Percentiles rank a stretch among this genome's conserved stretches.
Conservation (phyloP, 2,113 vertebrate genomes). For the Nycticorax nycticorax region DNA sequence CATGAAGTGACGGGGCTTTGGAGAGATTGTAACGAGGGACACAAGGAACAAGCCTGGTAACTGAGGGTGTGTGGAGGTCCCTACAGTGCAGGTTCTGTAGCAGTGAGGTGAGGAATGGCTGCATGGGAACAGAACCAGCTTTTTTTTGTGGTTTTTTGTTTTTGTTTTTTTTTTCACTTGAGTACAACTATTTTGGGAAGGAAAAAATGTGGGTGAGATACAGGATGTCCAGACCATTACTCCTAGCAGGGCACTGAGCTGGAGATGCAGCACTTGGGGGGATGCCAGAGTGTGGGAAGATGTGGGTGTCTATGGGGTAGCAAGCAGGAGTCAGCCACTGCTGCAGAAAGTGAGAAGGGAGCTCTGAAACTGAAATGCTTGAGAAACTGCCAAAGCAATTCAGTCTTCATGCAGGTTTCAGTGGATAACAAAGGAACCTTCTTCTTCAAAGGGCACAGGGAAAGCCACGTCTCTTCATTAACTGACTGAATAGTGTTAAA, state of each 20-base stretch:
- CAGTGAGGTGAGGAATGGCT: background rate
- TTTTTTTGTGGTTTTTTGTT: no score
- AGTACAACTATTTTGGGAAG: background rate
- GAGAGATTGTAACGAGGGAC: background rate
- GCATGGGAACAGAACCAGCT: background rate
- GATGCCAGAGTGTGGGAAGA: background rate
- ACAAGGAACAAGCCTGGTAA: background rate
- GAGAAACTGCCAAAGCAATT: background rate
- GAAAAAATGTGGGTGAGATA: background rate
- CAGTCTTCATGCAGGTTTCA: background rate
- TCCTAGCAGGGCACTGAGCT: background rate
- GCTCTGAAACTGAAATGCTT: background rate
- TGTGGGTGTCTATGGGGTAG: background rate
- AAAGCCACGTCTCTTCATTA: background rate
- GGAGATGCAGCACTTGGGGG: fast-evolving
- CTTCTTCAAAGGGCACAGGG: background rate
- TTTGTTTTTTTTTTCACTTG: background rate
- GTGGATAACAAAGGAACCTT: background rate
- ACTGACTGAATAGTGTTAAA: background rate
- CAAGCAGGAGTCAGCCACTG: background rate
- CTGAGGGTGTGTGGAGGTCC: background rate
- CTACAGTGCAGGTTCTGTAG: background rate
- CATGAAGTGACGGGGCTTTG: background rate
- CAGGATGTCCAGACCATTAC: background rate
- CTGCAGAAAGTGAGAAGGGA: background rate